Percentiles rank a stretch among this genome's conserved stretches.
phyloP scores from a whole-genome alignment of 2,888 invertebrate species.

The Lasioglossum malachurum region DNA sequence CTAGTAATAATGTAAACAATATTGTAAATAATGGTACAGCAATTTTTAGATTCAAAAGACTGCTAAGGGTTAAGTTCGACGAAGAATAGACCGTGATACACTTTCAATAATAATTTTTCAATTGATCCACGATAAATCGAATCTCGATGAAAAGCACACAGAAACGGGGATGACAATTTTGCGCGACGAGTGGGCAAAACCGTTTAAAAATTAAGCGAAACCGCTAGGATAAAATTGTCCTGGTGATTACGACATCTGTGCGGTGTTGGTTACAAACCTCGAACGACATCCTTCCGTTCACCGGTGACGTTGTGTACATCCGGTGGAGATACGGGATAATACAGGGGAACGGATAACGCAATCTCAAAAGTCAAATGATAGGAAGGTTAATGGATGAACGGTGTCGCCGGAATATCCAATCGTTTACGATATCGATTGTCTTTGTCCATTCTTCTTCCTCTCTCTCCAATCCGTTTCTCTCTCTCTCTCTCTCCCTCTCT shows the following conservation, averaged over 20 bases:
- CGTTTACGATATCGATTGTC: slow-evolving; percentile 62
- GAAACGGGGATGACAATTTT: background rate
- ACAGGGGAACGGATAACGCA: background rate
- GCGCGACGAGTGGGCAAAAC: background rate
- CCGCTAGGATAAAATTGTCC: background rate
- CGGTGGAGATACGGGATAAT: background rate
- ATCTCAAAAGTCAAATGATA: slow-evolving; percentile 51
- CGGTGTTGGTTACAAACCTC: background rate
- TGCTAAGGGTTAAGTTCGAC: too few species aligned
- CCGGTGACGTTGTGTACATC: background rate
- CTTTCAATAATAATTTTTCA: background rate
- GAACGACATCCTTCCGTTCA: background rate
- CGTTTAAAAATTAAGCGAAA: background rate
- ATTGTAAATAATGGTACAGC: too few species aligned
- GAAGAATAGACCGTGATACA: background rate
- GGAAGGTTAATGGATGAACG: slow-evolving; percentile 51
- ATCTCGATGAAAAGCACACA: background rate
- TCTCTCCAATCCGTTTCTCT: slow-evolving; percentile 1
- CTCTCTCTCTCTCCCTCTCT: slow-evolving; percentile 22
- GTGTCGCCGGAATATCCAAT: slow-evolving; percentile 58
- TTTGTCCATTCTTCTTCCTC: slow-evolving; percentile 46
- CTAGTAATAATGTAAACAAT: too few species aligned
- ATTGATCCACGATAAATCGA: background rate
- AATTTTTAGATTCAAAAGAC: too few species aligned
- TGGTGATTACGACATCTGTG: background rate